Evolutionary conservation across 2,888 invertebrate genomes (phyloP).

Genomic region (Volucella bombylans): DNA sequence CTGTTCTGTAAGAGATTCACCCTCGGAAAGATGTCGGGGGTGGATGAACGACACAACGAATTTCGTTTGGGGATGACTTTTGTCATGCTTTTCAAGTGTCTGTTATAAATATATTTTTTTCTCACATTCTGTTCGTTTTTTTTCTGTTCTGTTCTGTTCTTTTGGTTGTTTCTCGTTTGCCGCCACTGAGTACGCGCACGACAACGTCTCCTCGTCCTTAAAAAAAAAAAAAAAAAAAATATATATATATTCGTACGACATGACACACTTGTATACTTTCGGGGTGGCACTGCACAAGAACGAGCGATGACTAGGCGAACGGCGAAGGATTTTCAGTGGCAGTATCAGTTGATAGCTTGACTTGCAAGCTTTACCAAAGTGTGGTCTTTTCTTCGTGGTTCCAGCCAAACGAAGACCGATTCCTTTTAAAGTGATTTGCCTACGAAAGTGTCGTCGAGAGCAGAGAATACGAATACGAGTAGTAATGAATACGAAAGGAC

Average conservation of each 20-base stretch:
- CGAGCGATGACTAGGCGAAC: conserved; percentile 46
- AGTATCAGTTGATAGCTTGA: conserved; percentile 71
- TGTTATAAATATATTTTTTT: conserved; percentile 23
- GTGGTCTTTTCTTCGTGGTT: conserved; percentile 16
- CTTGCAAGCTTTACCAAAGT: conserved; percentile 66
- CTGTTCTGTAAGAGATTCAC: conserved; percentile 28
- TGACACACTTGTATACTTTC: conserved; percentile 70
- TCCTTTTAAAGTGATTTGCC: conserved; percentile 27
- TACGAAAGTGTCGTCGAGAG: conserved; percentile 23
- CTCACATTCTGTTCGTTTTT: conserved; percentile 18
- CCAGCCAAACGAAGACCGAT: conserved; percentile 44
- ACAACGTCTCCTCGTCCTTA: conserved; percentile 51
- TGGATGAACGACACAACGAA: conserved; percentile 58
- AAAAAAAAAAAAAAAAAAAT: too few relatives aligned
- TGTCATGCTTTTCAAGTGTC: conserved; percentile 73
- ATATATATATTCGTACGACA: conserved; percentile 34
- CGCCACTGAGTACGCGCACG: conserved; percentile 72
- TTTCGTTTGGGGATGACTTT: conserved; percentile 70
- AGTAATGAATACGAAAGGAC: conserved; percentile 19
- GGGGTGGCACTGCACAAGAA: conserved; percentile 58
- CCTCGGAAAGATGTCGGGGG: conserved; percentile 38
- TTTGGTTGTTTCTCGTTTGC: conserved; percentile 67
- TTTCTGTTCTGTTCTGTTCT: conserved; percentile 18
- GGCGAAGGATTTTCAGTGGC: conserved; percentile 55
- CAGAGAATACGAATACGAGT: conserved; percentile 20